These are phyloP conservation scores for Paramuricea clavata DNA, from an alignment of 92 coral and sea anemone genomes.

Conservation along the genomic window DNA sequence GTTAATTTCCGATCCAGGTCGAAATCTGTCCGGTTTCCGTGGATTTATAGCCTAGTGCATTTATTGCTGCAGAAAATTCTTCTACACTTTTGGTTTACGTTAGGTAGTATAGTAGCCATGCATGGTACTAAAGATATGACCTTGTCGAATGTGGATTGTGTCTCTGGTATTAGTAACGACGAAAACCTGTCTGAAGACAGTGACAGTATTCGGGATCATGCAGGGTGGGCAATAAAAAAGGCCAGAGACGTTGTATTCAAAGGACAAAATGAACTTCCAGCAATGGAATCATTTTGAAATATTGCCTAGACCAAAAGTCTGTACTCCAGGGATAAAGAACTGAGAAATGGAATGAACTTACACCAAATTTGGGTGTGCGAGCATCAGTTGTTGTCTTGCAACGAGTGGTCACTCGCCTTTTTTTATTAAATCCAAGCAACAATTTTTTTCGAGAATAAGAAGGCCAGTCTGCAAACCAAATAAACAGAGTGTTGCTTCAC, in stretches of 20 bases:
- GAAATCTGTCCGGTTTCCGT: neutral
- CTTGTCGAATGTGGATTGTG: neutral
- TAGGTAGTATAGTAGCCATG: neutral
- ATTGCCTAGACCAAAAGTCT: constrained; percentile 14
- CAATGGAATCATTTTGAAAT: neutral
- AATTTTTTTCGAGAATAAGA: neutral
- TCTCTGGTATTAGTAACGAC: neutral
- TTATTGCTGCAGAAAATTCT: constrained; percentile 34
- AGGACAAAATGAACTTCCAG: constrained; percentile 22
- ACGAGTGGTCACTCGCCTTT: neutral
- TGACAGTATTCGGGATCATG: constrained; percentile 28
- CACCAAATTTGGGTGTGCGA: neutral
- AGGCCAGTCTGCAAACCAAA: neutral
- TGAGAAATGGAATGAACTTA: neutral
- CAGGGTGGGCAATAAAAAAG: constrained; percentile 19
- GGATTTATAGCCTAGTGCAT: too few species aligned
- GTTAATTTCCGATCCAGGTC: neutral
- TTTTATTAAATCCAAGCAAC: neutral
- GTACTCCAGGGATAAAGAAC: constrained; percentile 16
- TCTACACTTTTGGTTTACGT: constrained; percentile 37
- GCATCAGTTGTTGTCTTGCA: neutral
- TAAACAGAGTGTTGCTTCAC: neutral
- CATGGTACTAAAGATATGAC: too few species aligned
- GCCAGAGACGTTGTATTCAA: neutral
- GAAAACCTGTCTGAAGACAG: constrained; percentile 4